Evolutionary conservation across 2,888 invertebrate species (phyloP), one percentile per base, ranked within the genome.

Genomic region (Agriopis aurantiaria): DNA sequence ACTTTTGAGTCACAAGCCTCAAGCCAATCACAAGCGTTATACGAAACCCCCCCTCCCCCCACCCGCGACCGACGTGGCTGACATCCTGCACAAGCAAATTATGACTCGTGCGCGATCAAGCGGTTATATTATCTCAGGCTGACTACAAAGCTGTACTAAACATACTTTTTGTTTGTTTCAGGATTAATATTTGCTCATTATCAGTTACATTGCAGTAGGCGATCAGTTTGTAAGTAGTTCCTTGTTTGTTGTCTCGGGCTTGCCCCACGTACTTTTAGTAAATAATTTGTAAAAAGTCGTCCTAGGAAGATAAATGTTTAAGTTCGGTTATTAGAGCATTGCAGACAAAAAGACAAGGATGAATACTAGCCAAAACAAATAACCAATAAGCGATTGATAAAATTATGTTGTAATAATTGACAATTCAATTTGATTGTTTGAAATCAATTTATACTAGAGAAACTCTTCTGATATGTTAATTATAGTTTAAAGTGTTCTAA

Each of bases 161-260:
- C 0, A 8, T 33, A 1, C 43, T 23, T 12, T 70, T 56, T 66
- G 14, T 65, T 83, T 80, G 78, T 86, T 86, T n/a, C 84, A 87
- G 87, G 64, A 80, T 48, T 71, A 46, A 74, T 68, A 63, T 77
- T 72, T 73, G 73, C 64, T 46, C 23, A 72, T 58, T 76, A 57
- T 74, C 67, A 77, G 53, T 71, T 46, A 45, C 69, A 71, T 73
- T 71, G 58, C 58, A 64, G 40, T 46, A 12, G 61, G 70, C 58
- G 41, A 68, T 64, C 70, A 59, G 58, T 79, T 65, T 55, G 68
- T 73, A 46, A 58, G 17, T 63, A 53, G 17, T 45, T 33, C 58
- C 49, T 49, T 72, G 67, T 59, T 70, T 65, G 71, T 69, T 73
- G 59, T 71, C 66, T 52, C 72, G 78, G 74, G 72, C 72, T 78